Evolutionary conservation across 2,797 vertebrate genomes (phyloP).

Genomic region (Hippocampus kuda): DNA sequence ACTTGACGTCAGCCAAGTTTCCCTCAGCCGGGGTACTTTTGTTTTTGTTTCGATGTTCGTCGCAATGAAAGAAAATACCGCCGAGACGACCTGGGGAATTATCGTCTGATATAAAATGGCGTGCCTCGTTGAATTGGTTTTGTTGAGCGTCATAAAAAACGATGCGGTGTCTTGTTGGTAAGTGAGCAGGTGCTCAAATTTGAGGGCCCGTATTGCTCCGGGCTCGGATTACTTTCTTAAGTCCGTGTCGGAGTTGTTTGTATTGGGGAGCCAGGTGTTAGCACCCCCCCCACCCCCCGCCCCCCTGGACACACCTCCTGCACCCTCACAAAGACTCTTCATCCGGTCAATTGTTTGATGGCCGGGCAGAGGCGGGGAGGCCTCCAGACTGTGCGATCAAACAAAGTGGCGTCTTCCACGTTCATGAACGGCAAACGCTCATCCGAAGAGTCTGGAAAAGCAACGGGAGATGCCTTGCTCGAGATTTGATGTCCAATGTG

Average conservation of each 20-base stretch:
- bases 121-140: neutral
- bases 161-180: neutral
- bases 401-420: neutral
- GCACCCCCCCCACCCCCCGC: neutral
- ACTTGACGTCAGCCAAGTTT: no score
- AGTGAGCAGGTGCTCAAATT: neutral
- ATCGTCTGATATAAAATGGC: neutral
- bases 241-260: neutral
- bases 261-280: neutral
- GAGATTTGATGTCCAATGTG: neutral
- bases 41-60: neutral
- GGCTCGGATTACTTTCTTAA: neutral
- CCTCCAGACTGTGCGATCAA: neutral
- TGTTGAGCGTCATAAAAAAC: neutral
- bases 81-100: neutral
- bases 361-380: neutral
- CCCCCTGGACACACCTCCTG: conserved; percentile 1
- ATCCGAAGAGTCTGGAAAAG: neutral
- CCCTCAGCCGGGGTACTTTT: no score
- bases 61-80: neutral
- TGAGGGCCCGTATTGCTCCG: neutral
- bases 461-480: neutral
- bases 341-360: conserved; percentile 3
- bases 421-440: neutral
- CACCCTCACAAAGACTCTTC: neutral